Base-by-base conservation (phyloP, 2,797 vertebrate genomes). In the Otus scops region DNA sequence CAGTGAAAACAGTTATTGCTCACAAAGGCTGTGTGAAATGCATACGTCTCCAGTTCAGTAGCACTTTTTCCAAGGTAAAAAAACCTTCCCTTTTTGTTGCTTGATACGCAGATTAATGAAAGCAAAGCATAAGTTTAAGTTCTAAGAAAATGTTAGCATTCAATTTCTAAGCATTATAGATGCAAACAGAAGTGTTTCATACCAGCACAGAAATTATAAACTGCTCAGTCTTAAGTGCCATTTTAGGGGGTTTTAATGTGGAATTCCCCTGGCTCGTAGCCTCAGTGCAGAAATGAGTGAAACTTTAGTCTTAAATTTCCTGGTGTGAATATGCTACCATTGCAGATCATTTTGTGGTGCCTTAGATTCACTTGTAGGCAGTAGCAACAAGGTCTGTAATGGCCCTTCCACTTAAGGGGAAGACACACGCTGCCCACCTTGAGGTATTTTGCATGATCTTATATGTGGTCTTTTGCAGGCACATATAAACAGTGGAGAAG, bases 1-100 rank as follows among this genome's bases (percentile, higher is more conserved):
- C 99, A 17, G 97, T 98, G 94, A 99, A 98, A 97, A 96, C 98
- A 90, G 98, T 98, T 22, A 90, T 60, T 60, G 99, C 99, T 75
- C 99, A 99, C 96, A 99, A 99, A 97, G 99, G 99, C 81, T 99
- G 99, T 28, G 99, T 99, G 93, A 99, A 99, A 34, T 99, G 98
- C 95, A 98, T 99, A 92, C 98, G 99, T 54, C 98, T 99, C 97
- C 99, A 99, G 98, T 98, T 98, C 94, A 97, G 96, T 32, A 97
- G 90, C 53, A 75, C 51, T 82, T 97, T 96, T 92, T 97, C 96
- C 79, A 98, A 98, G 98, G 98, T 98, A 93, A 94, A 94, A 54
- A 41, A n/a, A 4, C 9, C 9, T 54, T 92, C 63, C 10, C 38
- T 38, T 86, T 87, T 79, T 27, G 24, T 64, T 69, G 26, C 43